Conservation (phyloP, 2,888 invertebrate species). For the Dione juno region DNA sequence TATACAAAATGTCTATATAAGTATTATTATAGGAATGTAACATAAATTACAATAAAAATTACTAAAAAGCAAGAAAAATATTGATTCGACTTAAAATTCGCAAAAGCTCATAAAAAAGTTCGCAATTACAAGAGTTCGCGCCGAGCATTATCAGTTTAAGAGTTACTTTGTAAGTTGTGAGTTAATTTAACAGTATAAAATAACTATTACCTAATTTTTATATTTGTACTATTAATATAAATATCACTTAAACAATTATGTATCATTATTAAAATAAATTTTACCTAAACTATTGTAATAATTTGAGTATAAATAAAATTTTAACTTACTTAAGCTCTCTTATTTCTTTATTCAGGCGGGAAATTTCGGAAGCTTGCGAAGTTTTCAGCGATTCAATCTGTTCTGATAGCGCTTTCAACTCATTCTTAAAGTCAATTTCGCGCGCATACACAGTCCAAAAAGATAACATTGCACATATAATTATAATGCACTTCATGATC, state of each 20-base stretch:
- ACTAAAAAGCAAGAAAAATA: no score
- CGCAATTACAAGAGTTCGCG: neutral
- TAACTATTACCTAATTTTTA: no score
- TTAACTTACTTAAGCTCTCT: slow-evolving; percentile 70
- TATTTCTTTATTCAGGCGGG: slow-evolving; percentile 62
- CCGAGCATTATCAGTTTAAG: neutral
- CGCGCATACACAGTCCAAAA: slow-evolving; percentile 55
- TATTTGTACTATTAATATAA: no score
- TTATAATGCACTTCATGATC: slow-evolving; percentile 62
- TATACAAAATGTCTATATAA: neutral
- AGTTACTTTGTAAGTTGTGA: neutral
- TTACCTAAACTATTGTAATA: neutral
- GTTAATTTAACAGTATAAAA: neutral
- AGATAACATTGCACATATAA: slow-evolving; percentile 54
- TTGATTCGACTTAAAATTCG: neutral
- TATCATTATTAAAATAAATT: no score
- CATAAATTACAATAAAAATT: neutral
- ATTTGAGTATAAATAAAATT: neutral
- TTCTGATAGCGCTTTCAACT: slow-evolving; percentile 59
- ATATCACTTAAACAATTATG: no score
- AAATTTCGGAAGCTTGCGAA: slow-evolving; percentile 59
- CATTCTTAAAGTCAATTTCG: slow-evolving; percentile 56
- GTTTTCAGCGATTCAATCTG: slow-evolving; percentile 63
- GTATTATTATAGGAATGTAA: no score
- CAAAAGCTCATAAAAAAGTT: slow-evolving; percentile 5